These are phyloP conservation scores for Lacanobia wlatinum DNA, from an alignment of 2,888 invertebrate species.

Conservation along the genomic window DNA sequence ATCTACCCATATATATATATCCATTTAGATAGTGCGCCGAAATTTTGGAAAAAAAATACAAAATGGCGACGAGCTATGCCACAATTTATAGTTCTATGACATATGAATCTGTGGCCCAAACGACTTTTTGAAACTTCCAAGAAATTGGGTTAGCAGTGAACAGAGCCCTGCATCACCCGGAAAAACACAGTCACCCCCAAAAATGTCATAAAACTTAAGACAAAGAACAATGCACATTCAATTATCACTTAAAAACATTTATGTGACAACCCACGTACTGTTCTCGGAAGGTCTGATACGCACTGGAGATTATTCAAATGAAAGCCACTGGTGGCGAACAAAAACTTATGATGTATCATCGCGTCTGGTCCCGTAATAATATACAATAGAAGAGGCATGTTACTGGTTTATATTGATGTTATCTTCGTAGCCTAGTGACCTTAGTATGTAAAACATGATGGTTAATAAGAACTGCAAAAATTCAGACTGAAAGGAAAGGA, in stretches of 20 bases:
- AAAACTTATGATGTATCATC: conserved; percentile 37
- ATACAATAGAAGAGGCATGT: conserved; percentile 36
- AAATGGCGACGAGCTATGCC: no score
- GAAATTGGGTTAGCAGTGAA: no score
- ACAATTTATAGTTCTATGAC: no score
- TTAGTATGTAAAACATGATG: conserved; percentile 5
- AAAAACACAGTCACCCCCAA: neutral
- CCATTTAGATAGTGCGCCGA: no score
- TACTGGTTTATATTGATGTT: conserved; percentile 25
- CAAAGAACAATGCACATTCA: conserved; percentile 5
- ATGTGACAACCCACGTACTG: neutral
- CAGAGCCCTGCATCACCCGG: neutral
- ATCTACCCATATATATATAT: no score
- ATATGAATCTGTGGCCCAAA: no score
- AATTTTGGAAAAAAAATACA: no score
- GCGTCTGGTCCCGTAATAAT: conserved; percentile 48
- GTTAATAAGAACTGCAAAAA: no score
- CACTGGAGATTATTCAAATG: conserved; percentile 50
- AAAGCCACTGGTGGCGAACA: conserved; percentile 14
- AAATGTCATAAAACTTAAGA: neutral
- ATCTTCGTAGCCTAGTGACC: conserved; percentile 42
- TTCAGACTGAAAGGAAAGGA: no score
- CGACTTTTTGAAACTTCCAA: no score
- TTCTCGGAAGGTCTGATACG: conserved; percentile 49
- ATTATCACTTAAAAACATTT: conserved; percentile 15